Conservation (phyloP, 1,140 invertebrate genomes). For the Nomia melanderi region DNA sequence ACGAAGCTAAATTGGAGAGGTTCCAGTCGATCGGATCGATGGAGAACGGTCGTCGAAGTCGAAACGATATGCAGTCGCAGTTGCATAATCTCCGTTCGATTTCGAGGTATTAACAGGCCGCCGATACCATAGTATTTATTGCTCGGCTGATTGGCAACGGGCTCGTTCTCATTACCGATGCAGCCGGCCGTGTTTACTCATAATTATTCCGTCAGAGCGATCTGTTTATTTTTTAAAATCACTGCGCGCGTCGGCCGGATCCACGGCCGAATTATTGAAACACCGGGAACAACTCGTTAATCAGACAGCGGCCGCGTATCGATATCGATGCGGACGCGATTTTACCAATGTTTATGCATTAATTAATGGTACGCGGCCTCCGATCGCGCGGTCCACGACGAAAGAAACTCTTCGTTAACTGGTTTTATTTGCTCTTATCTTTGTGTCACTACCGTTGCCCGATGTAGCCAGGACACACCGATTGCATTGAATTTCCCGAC, state of each 20-base stretch:
- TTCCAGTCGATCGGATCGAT: background rate
- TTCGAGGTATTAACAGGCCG: background rate
- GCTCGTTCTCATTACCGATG: background rate
- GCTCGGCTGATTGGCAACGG: constrained; percentile 1
- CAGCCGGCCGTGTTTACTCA: background rate
- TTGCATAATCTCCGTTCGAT: background rate
- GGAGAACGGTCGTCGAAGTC: background rate
- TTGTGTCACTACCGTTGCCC: background rate
- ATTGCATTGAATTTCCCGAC: constrained; percentile 13
- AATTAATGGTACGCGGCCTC: constrained; percentile 14
- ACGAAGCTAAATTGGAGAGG: background rate
- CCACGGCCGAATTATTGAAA: background rate
- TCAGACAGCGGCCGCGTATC: background rate
- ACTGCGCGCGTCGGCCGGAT: background rate
- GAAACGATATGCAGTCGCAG: background rate
- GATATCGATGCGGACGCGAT: background rate
- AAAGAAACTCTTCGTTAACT: constrained; percentile 10
- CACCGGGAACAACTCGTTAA: background rate
- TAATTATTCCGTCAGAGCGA: constrained; percentile 14
- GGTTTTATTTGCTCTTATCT: constrained; percentile 10
- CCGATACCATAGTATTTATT: constrained; percentile 11
- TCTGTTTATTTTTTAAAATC: constrained; percentile 20
- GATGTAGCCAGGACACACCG: background rate
- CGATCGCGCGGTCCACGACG: background rate
- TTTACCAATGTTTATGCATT: constrained; percentile 32